Base-by-base conservation (phyloP, 2,797 vertebrate genomes). In the Pseudocheirus occidentalis region DNA sequence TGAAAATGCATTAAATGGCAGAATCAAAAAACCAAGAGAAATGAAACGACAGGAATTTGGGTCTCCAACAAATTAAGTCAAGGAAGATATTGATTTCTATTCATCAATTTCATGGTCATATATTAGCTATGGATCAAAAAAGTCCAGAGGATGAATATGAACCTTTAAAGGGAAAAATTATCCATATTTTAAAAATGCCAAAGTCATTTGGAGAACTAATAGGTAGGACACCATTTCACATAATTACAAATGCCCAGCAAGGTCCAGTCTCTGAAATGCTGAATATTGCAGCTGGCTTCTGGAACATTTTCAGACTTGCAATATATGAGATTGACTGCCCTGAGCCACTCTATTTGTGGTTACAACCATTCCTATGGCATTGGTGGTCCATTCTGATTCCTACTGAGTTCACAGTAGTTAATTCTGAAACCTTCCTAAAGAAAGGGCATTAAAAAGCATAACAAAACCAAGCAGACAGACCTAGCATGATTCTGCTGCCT, bases 391-490 rank as follows among this genome's bases (percentile, higher is more conserved):
- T 50, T 87, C 28, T 10, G 40, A 21, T 24, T 81, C 40, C 73
- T 21, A 46, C 7, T 1, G 28, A 91, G 93, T 94, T 94, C 91
- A 46, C 56, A 96, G 93, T 55, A 89, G 58, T 90, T 40, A 90
- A 59, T 50, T 59, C 27, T 24, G 87, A 94, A 95, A 90, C 27
- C 11, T 27, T 89, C 56, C 58, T 93, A 91, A 93, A 90, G 66
- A 97, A 96, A 93, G 46, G 92, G 90, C 92, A 62, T 53, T 18
- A 81, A 50, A 94, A 92, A 93, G 93, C 11, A 27, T 24, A 87
- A 11, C 40, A 4, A 87, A 50, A 50, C 40, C 73, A 87, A 87
- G 9, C n/a, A 81, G 46, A 40, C 2, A 81, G n/a, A 46, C 9
- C 9, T 27, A 27, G 21, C 73, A 11, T 12, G 40, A 87, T 87